Percentiles rank a stretch among this genome's conserved stretches.
These are phyloP conservation scores for Rhadinocentrus ornatus DNA, from an alignment of 2,797 vertebrate species.

Conservation along the genomic window DNA sequence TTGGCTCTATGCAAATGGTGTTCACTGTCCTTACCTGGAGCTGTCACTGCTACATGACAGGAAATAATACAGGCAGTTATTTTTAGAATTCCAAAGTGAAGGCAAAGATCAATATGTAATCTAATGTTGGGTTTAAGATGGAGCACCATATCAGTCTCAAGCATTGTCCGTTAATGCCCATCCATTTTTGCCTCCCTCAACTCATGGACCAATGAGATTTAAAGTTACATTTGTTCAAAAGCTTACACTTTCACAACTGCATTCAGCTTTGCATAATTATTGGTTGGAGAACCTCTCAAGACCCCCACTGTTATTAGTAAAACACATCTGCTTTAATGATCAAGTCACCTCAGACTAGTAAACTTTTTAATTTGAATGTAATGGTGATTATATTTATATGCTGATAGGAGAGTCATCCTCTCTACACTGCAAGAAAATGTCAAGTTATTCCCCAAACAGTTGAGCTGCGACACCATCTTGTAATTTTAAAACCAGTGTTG, in stretches of 20 bases:
- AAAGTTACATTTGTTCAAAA: slow-evolving; percentile 21
- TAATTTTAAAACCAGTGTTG: slow-evolving; percentile 13
- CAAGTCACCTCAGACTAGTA: neutral
- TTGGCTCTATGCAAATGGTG: slow-evolving; percentile 2
- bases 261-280: neutral
- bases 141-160: neutral
- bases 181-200: neutral
- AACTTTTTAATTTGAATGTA: slow-evolving; percentile 13
- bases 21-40: slow-evolving; percentile 18
- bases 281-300: neutral
- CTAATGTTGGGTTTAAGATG: slow-evolving; percentile 4
- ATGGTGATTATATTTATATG: neutral
- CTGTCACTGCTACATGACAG: neutral
- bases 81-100: slow-evolving; percentile 1
- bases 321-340: neutral
- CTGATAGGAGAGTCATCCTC: neutral
- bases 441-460: neutral
- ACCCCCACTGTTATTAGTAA: neutral
- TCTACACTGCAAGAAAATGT: slow-evolving; percentile 4
- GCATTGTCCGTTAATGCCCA: neutral
- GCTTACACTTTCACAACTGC: neutral
- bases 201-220: neutral
- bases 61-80: neutral
- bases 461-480: slow-evolving; percentile 6
- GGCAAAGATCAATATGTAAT: slow-evolving; percentile 10